Evolutionary conservation across 2,797 vertebrate genomes (phyloP), one percentile per base, ranked within the genome.

Genomic region (Lerista edwardsae): DNA sequence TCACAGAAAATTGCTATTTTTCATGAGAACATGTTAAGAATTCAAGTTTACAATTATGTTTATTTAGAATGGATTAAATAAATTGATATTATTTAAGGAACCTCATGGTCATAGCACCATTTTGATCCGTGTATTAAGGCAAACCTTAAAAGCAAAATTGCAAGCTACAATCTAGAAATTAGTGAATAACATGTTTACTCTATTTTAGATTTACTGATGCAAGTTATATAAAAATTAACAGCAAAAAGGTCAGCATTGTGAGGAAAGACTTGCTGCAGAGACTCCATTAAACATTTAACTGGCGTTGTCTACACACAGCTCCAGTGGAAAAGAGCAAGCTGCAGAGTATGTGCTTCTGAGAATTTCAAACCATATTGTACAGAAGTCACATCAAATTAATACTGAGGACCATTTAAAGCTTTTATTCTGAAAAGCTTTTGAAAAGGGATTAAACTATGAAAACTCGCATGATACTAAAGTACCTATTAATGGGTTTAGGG

Each of bases 381-480:
- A 97, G 97, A 98, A 99, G 98, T 99, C 98, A 99, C 97, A 99
- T 98, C 98, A 97, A 97, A 99, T 99, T 99, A 99, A 98, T 97
- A 97, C 97, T 97, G 98, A 99, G 97, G 97, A 98, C 98, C 98
- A 97, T 98, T 99, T 97, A 97, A 96, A 96, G 97, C 97, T 96
- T 98, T 98, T 98, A 98, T 98, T 98, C 97, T 97, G 96, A 96
- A 96, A 96, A 97, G 98, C 98, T 98, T 99, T 99, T 99, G 98
- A 98, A 97, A 84, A 98, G 97, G 97, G 98, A 99, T 99, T 99
- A 99, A 97, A 98, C 98, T 98, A 98, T 97, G 98, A 98, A 99
- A 98, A 98, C 97, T 98, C 97, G 91, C 96, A 98, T 98, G 98
- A 98, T 97, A 98, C 97, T 98, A 98, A 98, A 98, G 97, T 97